Base-by-base conservation (phyloP, 1,140 invertebrate species). In the Achroia grisella region DNA sequence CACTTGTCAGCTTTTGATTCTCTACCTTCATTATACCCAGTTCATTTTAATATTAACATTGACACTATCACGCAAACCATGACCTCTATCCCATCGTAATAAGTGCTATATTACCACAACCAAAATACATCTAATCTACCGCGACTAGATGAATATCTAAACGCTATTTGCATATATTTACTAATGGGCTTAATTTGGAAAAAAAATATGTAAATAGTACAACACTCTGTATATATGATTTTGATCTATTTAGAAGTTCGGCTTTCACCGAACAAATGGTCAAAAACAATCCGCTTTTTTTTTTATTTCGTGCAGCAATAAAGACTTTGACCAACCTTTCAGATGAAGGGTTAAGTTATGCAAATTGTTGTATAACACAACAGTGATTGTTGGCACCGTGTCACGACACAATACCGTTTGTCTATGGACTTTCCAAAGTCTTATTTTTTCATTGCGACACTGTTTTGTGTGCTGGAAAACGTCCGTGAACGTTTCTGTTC, bases 331-430 rank as follows among this genome's bases (percentile, higher is more conserved):
- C 42, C 45, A 37, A 23, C 41, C 57, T 56, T 65, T 55, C 60
- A 49, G 53, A 53, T 54, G 57, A 72, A 80, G 77, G 77, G 74
- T 76, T 81, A 79, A 79, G 53, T 74, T 81, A 81, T 81, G 76
- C 74, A 81, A 81, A 81, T 72, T 70, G 62, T 41, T 35, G 62
- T 65, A 65, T 23, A 65, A 71, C 63, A 61, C 60, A 61, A 37
- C 35, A 37, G 35, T 15, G 34, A 15, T 14, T 37, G 35, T 35
- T 15, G 12, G 4, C 4, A 35, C 17, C 13, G n/a, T 5, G 17
- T 15, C 0, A 10, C 35, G 3, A 23, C 17, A 23, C 17, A 23
- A 23, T 23, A 23, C 17, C 2, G 42, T 39, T 8, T 39, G 34
- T 49, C 51, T 41, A 41, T 34, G 50, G 49, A 42, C 50, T 49